phyloP scores from a whole-genome alignment of 1,140 invertebrate species.

The Bombus waltoni region DNA sequence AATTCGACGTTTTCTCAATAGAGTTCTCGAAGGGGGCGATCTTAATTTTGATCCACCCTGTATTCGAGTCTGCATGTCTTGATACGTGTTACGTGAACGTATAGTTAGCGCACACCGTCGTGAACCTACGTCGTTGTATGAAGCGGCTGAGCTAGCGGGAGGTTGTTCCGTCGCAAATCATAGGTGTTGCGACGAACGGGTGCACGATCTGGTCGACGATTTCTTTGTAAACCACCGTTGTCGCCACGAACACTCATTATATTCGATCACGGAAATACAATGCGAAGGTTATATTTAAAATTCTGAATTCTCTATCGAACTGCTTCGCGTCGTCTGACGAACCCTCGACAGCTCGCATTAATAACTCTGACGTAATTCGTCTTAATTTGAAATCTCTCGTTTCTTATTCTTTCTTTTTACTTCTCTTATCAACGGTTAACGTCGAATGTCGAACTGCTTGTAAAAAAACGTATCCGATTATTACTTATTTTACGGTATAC shows the following conservation, averaged over 20 bases:
- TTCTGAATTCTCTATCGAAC: slow-evolving; percentile 36
- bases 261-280: slow-evolving; percentile 51
- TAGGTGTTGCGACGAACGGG: slow-evolving; percentile 67
- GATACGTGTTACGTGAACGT: slow-evolving; percentile 11
- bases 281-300: slow-evolving; percentile 62
- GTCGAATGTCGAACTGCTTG: too few relatives aligned
- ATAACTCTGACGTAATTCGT: neutral
- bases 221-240: slow-evolving; percentile 66
- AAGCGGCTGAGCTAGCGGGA: slow-evolving; percentile 22
- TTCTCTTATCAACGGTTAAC: neutral
- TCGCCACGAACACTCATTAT: slow-evolving; percentile 68
- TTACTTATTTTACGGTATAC: neutral
- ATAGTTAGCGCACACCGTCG: slow-evolving; percentile 18
- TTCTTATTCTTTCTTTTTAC: neutral
- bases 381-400: neutral
- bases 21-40: too few relatives aligned
- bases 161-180: slow-evolving; percentile 68
- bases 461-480: neutral
- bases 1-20: neutral
- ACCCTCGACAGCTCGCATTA: neutral
- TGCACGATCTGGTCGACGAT: slow-evolving; percentile 64
- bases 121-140: slow-evolving; percentile 37
- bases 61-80: neutral
- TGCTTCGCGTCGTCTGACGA: neutral
- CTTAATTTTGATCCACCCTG: slow-evolving; percentile 4